Conservation (phyloP, 2,113 vertebrate genomes). For the Salvelinus alpinus region DNA sequence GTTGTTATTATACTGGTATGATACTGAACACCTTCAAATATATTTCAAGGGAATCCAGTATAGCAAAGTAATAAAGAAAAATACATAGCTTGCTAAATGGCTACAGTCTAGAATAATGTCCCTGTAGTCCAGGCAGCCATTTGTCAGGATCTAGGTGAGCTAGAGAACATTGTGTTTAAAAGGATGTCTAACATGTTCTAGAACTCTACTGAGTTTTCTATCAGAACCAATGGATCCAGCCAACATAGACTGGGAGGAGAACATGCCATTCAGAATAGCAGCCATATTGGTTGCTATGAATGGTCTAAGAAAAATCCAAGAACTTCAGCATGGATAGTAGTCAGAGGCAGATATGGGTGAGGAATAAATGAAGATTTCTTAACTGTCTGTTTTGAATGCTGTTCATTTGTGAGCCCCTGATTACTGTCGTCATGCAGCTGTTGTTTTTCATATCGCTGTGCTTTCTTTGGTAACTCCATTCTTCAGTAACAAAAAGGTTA, state of each 20-base stretch:
- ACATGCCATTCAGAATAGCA: no score
- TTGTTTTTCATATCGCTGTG: conserved; percentile 59
- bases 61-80: neutral
- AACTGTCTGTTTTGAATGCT: conserved; percentile 47
- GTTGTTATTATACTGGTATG: no score
- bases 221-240: neutral
- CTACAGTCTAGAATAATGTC: conserved; percentile 6
- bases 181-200: neutral
- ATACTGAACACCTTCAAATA: no score
- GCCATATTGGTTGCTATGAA: no score
- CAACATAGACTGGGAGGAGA: conserved; percentile 17
- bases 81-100: conserved; percentile 18
- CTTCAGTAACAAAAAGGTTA: conserved; percentile 36
- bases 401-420: conserved; percentile 69
- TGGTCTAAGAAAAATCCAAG: no score
- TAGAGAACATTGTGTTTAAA: conserved; percentile 10
- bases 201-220: neutral
- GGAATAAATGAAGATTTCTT: conserved; percentile 30
- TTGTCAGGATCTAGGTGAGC: neutral
- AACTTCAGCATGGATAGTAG: no score
- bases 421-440: conserved; percentile 71
- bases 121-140: conserved; percentile 27
- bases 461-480: conserved; percentile 69
- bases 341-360: neutral
- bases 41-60: no score